These are phyloP conservation scores for Barnardius zonarius DNA, from an alignment of 2,113 vertebrate genomes.

Conservation along the genomic window DNA sequence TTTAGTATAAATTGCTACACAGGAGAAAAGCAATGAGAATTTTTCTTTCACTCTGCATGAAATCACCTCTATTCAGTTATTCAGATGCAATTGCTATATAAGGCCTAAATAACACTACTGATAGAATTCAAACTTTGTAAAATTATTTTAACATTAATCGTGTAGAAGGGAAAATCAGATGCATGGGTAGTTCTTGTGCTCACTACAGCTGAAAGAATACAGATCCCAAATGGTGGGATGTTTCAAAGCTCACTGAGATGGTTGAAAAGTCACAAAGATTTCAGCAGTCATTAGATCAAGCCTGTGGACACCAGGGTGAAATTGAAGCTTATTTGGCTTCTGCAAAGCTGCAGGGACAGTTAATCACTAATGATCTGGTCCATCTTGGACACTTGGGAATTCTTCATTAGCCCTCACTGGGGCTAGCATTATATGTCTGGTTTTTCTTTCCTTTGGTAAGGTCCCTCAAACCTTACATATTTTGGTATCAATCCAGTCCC, in stretches of 20 bases:
- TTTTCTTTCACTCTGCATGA: background rate
- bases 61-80: background rate
- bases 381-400: background rate
- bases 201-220: background rate
- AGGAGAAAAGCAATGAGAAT: background rate
- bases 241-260: background rate
- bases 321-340: background rate
- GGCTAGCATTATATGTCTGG: background rate
- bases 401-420: background rate
- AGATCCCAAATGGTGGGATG: background rate
- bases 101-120: background rate
- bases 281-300: background rate
- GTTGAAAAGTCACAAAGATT: background rate
- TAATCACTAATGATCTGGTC: background rate
- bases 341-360: background rate
- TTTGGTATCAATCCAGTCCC: background rate
- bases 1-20: background rate
- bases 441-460: background rate
- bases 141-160: background rate
- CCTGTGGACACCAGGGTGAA: background rate
- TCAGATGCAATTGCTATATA: background rate
- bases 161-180: background rate
- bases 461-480: background rate
- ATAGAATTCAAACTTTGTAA: background rate
- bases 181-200: background rate